Base-by-base conservation (phyloP, 2,113 vertebrate genomes). In the Misgurnus mizolepis region DNA sequence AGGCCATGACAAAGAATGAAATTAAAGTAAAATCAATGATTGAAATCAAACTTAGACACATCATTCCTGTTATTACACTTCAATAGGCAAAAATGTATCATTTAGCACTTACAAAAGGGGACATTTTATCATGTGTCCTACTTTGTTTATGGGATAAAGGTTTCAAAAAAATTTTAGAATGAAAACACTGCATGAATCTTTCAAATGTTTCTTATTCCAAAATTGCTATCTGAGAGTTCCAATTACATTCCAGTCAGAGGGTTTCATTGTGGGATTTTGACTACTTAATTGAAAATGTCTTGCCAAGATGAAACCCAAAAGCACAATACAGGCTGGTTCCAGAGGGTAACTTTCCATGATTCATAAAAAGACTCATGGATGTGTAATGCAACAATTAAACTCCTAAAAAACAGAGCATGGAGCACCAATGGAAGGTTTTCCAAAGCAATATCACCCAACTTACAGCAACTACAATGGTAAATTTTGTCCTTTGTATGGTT, bases 201-300 rank as follows among this genome's bases (percentile, higher is more conserved):
- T 73, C 74, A 83, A 77, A 70, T 27, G 40, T 79, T 68, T 75
- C 77, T 84, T 83, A 61, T 86, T 82, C 43, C 8, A 45, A 81
- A 45, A 81, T 76, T 53, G 69, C 77, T 82, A 71, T 84, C 69
- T 73, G 74, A 85, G 76, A 34, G 80, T 55, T 85, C 81, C 76
- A 84, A 78, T 82, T 68, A 72, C 68, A 85, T 84, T 89, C 86
- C 85, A 81, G 88, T 89, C 88, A 89, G 88, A 86, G 85, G 75
- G 80, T 80, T 91, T 91, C 87, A 88, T 76, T 86, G 84, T 81
- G 81, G 71, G 49, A 78, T 43, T 74, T 87, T 87, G 70, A 80
- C 66, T 67, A 77, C 84, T 88, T 85, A 82, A 79, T 67, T 60
- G 43, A 86, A 89, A 79, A 88, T 82, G 89, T 87, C 88, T 62